Base-by-base conservation (phyloP, 2,888 invertebrate species). In the Salticus scenicus region DNA sequence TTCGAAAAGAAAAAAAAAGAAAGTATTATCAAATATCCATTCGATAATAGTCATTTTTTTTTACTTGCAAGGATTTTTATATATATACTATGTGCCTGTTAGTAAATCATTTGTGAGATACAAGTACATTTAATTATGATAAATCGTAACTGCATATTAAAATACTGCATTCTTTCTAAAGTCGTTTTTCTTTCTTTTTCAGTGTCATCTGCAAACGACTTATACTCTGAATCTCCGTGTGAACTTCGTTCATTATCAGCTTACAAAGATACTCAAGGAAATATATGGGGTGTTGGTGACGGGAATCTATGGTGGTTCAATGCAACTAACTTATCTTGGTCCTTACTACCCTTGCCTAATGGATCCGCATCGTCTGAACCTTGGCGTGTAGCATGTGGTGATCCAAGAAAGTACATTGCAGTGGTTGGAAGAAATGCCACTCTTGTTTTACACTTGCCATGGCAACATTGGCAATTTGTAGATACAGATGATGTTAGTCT, bases 271-370 rank as follows among this genome's bases (percentile, higher is more conserved):
- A 37, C 33, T 33, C 76, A 80, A 20, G 84, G 84, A 8, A 84
- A 80, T 14, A 41, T 87, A 41, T 87, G 84, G 83, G 87, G 87
- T 17, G 57, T 87, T n/a, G 83, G 84, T 17, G 75, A 79, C 8
- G 64, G 76, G 24, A 84, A 77, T 37, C 30, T 87, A 10, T 84
- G 83, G 87, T 87, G 83, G 87, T 87, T 82, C 64, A 84, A 87
- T 37, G 74, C 76, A 2, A 84, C 87, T 20, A 84, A 76, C 31
- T 51, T 78, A 7, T 82, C 84, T 24, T 87, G 87, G 87, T 78
- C 82, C 28, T 69, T 76, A 1, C 64, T 76, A 7, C 80, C 84
- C 17, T 31, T 87, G 14, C 87, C 87, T 2, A 85, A 85, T n/a
- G 74, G 74, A 1, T 70, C 74, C 17, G 67, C 72, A 5, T 51